Conservation (phyloP, 2,113 vertebrate genomes). For the Rissa tridactyla region DNA sequence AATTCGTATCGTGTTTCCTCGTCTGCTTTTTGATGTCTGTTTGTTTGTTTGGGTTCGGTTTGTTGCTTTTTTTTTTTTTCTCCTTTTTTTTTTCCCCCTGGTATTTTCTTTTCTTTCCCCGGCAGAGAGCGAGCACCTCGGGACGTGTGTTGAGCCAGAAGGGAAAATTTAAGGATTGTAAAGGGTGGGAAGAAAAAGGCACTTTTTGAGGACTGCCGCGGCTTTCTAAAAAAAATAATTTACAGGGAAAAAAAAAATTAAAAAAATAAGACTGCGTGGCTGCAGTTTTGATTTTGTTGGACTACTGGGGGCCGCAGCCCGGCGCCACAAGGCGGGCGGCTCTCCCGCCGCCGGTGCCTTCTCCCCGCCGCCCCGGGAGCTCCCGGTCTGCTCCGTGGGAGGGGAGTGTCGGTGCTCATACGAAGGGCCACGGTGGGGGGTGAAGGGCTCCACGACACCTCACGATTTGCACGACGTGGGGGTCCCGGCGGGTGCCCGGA, state of each 20-base stretch:
- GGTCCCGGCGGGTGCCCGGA: too few species aligned
- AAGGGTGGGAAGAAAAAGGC: not conserved
- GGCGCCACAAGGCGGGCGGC: not conserved
- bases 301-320: not conserved
- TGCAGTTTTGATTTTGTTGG: not conserved
- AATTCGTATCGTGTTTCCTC: not conserved
- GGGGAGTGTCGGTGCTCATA: not conserved
- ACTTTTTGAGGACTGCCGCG: not conserved
- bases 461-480: not conserved
- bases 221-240: not conserved
- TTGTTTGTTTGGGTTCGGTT: not conserved
- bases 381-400: not conserved
- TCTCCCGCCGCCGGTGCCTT: not conserved
- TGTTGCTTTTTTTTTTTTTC: not conserved
- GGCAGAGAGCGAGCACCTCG: not conserved
- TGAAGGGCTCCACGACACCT: not conserved
- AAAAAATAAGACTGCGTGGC: not conserved
- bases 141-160: not conserved
- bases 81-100: not conserved
- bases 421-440: rapidly evolving
- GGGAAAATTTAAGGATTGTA: not conserved
- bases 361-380: not conserved
- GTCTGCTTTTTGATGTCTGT: not conserved
- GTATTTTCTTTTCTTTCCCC: not conserved
- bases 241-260: not conserved